Base-by-base conservation (phyloP, 2,113 vertebrate genomes). In the Solenodon paradoxus region DNA sequence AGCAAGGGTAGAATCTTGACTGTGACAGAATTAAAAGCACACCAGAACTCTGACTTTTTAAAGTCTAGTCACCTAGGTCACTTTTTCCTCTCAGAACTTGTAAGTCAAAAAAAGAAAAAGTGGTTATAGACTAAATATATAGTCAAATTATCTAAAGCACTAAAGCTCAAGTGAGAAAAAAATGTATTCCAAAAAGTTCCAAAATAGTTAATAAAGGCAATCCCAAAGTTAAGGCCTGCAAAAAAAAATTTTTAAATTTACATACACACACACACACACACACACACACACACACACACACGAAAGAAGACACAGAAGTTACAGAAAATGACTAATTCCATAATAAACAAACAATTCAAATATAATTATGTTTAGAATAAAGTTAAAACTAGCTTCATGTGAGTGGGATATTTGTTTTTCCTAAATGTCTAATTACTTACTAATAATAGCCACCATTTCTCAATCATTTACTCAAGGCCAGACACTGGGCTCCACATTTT, bases 141-240 rank as follows among this genome's bases (percentile, higher is more conserved):
- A 89, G 74, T 20, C 83, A 96, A 82, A 95, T 45, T 66, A 87
- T 24, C 82, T 83, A 40, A 66, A 80, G 24, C 24, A 63, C 22
- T 79, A 30, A 90, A 83, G 83, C 66, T 80, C n/a, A 96, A 77
- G 59, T 83, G 40, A 88, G 40, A 71, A 85, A 68, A n/a, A 42
- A 51, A 71, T 15, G 3, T 38, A 51, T 78, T 92, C 84, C n/a
- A 63, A 88, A 95, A 94, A 95, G 79, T 66, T 93, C 51, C 84
- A 66, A 72, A 82, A 93, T 15, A 89, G 42, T 89, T 95, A 94
- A 82, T 86, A 69, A 95, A 95, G 78, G 78, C 92, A 96, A 97
- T 94, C 79, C 49, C 74, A 88, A 96, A 97, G 78, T 81, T 91
- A 95, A 90, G 71, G 61, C 85, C 77, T 92, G 81, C 57, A 91